These are phyloP conservation scores for Oncorhynchus masou DNA, from an alignment of 2,113 vertebrate species.

Conservation along the genomic window DNA sequence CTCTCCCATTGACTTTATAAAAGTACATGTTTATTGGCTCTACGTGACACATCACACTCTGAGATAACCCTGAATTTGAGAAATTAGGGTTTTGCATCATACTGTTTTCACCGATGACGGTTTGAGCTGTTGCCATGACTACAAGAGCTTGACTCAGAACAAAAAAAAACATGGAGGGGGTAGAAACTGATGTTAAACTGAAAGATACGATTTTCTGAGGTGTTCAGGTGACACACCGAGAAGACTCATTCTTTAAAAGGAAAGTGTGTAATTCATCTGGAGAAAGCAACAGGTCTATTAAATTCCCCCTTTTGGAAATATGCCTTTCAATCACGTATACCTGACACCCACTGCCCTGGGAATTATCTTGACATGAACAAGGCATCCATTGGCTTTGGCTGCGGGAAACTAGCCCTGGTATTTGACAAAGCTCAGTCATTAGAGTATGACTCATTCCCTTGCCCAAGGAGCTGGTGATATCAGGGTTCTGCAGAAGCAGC, in stretches of 20 bases:
- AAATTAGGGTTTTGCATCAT: not conserved
- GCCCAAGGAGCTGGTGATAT: slow-evolving; percentile 24
- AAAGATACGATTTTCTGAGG: slow-evolving; percentile 23
- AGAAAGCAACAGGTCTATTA: slow-evolving; percentile 12
- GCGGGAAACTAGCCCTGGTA: slow-evolving; percentile 12
- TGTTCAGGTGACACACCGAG: slow-evolving; percentile 7
- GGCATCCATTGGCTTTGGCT: not conserved
- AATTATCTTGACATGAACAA: slow-evolving; percentile 17
- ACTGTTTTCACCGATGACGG: slow-evolving; percentile 25
- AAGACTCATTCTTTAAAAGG: slow-evolving; percentile 7
- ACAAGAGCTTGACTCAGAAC: slow-evolving; percentile 19
- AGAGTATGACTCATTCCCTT: slow-evolving; percentile 21
- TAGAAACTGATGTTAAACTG: slow-evolving; percentile 10
- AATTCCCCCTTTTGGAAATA: slow-evolving; percentile 2
- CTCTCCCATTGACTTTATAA: not conserved
- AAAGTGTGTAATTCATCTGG: slow-evolving; percentile 15
- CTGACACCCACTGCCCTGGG: slow-evolving; percentile 1
- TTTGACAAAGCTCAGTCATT: slow-evolving; percentile 27
- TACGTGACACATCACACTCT: not conserved
- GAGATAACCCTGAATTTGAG: not conserved
- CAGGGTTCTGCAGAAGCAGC: slow-evolving; percentile 20
- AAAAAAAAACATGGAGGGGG: not conserved
- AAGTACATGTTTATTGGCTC: no score
- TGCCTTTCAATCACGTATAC: not conserved
- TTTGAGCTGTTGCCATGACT: slow-evolving; percentile 38